phyloP scores from a whole-genome alignment of 2,797 vertebrate genomes.

The Chiroxiphia lanceolata region DNA sequence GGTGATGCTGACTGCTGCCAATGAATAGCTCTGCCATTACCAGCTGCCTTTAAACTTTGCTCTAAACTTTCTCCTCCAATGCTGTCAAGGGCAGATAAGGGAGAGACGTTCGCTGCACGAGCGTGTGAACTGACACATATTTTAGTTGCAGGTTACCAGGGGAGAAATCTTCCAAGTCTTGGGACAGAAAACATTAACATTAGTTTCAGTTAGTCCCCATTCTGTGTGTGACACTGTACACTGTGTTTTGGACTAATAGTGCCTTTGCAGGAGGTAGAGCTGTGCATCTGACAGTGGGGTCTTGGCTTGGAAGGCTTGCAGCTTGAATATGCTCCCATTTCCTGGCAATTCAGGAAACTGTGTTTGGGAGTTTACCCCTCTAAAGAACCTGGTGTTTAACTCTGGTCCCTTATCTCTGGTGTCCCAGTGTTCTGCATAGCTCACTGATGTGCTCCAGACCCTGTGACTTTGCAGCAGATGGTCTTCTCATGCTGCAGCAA shows the following conservation, averaged over 20 bases:
- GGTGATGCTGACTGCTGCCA: not conserved
- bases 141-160: not conserved
- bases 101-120: rapidly evolving
- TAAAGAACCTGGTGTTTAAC: not conserved
- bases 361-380: not conserved
- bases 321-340: not conserved
- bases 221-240: not conserved
- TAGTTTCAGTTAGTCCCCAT: not conserved
- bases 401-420: not conserved
- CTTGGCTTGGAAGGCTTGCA: not conserved
- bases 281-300: no score
- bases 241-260: not conserved
- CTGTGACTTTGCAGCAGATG: not conserved
- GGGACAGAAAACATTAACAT: not conserved
- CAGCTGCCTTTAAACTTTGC: not conserved
- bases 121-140: rapidly evolving
- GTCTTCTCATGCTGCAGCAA: not conserved
- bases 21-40: not conserved
- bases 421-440: not conserved
- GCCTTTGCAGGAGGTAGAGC: not conserved
- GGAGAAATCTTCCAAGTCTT: not conserved
- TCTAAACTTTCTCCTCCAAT: not conserved
- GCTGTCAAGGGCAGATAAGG: not conserved
- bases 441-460: rapidly evolving
- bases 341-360: not conserved